Conservation (phyloP, 2,797 vertebrate species). For the Picus viridis region DNA sequence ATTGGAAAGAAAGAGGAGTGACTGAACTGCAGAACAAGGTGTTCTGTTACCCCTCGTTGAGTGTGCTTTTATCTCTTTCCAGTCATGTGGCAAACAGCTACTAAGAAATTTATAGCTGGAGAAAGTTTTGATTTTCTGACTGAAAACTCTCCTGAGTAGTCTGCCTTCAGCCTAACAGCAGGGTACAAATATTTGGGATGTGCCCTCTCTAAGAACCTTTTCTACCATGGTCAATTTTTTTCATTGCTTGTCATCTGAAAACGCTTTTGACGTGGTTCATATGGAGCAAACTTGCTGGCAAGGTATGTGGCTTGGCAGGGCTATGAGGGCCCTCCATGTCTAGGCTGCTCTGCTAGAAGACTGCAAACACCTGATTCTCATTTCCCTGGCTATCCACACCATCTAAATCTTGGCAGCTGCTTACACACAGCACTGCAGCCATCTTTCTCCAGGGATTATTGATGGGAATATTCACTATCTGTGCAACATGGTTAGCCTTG, state of each 20-base stretch:
- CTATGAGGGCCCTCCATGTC: background rate
- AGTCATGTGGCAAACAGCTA: constrained; percentile 37
- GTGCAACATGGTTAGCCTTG: background rate
- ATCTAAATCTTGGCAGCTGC: constrained; percentile 36
- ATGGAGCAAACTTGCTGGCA: constrained; percentile 11
- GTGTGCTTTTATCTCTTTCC: constrained; percentile 47
- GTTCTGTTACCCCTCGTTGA: constrained; percentile 8
- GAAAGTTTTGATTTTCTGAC: constrained; percentile 36
- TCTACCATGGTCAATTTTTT: background rate
- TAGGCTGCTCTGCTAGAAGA: background rate
- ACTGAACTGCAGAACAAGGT: constrained; percentile 28
- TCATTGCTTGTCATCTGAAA: constrained; percentile 4
- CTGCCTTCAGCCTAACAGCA: background rate
- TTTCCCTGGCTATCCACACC: constrained; percentile 43
- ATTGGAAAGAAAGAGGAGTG: background rate
- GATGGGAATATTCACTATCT: background rate
- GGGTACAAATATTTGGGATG: constrained; percentile 7
- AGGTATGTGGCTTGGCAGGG: background rate
- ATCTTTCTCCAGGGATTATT: background rate
- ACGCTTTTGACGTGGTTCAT: constrained; percentile 3
- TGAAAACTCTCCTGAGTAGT: background rate
- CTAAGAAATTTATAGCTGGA: constrained; percentile 36
- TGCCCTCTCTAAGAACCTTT: background rate
- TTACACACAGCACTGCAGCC: background rate
- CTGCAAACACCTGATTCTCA: constrained; percentile 36